Conservation (phyloP, 92 coral and sea anemone species). For the Zoanthus sansibaricus region DNA sequence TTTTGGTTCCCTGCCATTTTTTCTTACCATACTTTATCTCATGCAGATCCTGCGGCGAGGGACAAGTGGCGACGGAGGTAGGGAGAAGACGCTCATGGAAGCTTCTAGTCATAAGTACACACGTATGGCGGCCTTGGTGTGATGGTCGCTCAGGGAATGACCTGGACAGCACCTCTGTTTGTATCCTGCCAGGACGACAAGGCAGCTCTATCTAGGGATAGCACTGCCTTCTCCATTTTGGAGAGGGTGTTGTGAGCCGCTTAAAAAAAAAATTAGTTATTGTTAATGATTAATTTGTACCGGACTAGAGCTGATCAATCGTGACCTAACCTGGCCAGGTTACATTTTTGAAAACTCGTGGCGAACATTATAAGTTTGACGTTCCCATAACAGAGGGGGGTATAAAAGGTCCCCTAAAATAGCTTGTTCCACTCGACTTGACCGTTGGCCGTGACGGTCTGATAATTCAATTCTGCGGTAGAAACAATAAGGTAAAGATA, state of each 20-base stretch:
- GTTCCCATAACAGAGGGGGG: neutral
- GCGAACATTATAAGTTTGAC: too few species aligned
- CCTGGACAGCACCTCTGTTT: neutral
- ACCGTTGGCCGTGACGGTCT: neutral
- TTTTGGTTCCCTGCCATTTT: neutral
- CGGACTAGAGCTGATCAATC: too few species aligned
- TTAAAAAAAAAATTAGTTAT: too few species aligned
- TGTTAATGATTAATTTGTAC: too few species aligned
- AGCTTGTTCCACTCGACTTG: neutral
- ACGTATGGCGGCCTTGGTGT: slow-evolving; percentile 25
- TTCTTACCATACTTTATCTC: neutral
- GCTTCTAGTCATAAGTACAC: slow-evolving; percentile 19
- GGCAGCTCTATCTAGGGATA: neutral
- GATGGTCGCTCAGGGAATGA: slow-evolving; percentile 30
- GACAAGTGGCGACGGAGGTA: neutral
- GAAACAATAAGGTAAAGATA: neutral
- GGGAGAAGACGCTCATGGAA: slow-evolving; percentile 2
- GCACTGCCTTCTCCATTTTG: neutral
- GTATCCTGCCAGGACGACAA: slow-evolving; percentile 10
- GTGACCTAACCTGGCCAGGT: too few species aligned
- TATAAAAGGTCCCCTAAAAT: neutral
- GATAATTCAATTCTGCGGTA: neutral
- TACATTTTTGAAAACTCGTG: too few species aligned
- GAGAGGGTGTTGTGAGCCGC: neutral
- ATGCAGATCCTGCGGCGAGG: slow-evolving; percentile 35